Percentiles rank a stretch among this genome's conserved stretches.
These are phyloP conservation scores for Lypha dubia DNA, from an alignment of 2,888 invertebrate species.

Conservation along the genomic window DNA sequence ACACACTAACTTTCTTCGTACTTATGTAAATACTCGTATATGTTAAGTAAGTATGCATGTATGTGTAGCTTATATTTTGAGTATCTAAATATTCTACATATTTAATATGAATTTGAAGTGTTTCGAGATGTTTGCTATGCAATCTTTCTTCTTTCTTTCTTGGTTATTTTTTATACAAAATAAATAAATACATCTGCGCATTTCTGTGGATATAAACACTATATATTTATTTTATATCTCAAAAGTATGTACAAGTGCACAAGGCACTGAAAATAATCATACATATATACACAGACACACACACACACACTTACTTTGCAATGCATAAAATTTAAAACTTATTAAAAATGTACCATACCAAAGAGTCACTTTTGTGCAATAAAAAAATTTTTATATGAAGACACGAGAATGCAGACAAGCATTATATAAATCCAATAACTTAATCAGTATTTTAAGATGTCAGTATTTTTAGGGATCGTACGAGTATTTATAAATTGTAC, in stretches of 20 bases:
- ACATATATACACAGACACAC: background rate
- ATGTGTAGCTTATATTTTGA: slow-evolving; percentile 5
- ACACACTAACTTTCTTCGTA: background rate
- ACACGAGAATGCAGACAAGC: background rate
- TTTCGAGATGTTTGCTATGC: slow-evolving; percentile 31
- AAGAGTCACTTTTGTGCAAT: slow-evolving; percentile 3
- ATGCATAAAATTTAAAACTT: slow-evolving; percentile 58
- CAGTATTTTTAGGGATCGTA: no score
- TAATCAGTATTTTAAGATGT: background rate
- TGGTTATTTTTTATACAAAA: background rate
- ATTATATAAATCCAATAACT: no score
- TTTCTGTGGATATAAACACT: slow-evolving; percentile 9
- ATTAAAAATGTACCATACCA: slow-evolving; percentile 46
- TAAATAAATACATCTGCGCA: slow-evolving; percentile 51
- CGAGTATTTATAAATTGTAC: no score
- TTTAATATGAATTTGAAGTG: slow-evolving; percentile 38
- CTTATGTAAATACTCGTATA: background rate
- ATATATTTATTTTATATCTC: background rate
- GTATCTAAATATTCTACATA: slow-evolving; percentile 13
- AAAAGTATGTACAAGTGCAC: background rate
- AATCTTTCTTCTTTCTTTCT: background rate
- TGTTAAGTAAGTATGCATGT: background rate
- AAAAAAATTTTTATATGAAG: background rate
- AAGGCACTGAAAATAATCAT: background rate
- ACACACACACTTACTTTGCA: slow-evolving; percentile 8